Evolutionary conservation across 2,888 invertebrate genomes (phyloP).

Genomic region (Ectobius pallidus): DNA sequence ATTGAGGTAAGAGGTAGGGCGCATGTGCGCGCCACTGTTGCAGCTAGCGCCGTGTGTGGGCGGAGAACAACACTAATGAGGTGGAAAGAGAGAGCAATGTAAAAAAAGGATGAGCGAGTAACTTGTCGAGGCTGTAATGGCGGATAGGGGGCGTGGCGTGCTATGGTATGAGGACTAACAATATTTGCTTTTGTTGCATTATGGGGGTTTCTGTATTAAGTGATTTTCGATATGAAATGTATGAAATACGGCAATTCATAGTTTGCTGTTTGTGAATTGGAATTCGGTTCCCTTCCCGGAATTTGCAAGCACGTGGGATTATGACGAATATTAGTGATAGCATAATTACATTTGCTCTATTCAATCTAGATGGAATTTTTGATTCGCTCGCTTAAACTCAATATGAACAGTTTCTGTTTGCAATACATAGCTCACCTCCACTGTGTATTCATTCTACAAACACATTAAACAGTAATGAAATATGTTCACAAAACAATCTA

Average conservation of each 20-base stretch:
- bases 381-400: too few species aligned
- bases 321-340: too few species aligned
- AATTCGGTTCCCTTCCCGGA: too few species aligned
- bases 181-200: conserved; percentile 26
- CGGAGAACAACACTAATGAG: conserved; percentile 38
- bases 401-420: too few species aligned
- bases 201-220: background rate
- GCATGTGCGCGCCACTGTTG: conserved; percentile 3
- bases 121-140: conserved; percentile 35
- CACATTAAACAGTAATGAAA: too few species aligned
- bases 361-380: too few species aligned
- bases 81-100: conserved; percentile 31
- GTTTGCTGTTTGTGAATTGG: too few species aligned
- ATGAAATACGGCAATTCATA: background rate
- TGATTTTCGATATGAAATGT: conserved; percentile 11
- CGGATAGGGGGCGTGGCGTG: conserved; percentile 37
- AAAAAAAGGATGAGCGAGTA: conserved; percentile 21
- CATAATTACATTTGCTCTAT: too few species aligned
- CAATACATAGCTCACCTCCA: too few species aligned
- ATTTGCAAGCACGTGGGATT: too few species aligned
- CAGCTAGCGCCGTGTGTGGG: conserved; percentile 35
- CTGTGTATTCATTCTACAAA: too few species aligned
- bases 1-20: conserved; percentile 10
- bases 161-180: conserved; percentile 5
- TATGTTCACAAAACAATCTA: too few species aligned